These are phyloP conservation scores for Pyrocoelia pectoralis DNA, from an alignment of 2,888 invertebrate genomes.

Conservation along the genomic window DNA sequence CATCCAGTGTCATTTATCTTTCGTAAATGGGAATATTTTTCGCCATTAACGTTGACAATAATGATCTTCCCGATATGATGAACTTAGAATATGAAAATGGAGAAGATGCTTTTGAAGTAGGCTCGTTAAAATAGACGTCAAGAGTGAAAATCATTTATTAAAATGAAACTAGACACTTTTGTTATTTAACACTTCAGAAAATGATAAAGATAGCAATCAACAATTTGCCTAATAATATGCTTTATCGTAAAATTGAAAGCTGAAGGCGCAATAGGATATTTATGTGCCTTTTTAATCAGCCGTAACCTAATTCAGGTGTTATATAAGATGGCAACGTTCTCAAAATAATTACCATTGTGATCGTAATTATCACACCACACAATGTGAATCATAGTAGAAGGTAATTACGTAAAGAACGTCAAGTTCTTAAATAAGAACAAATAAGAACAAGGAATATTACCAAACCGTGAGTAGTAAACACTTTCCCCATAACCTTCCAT, in stretches of 20 bases:
- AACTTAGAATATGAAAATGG: conserved; percentile 23
- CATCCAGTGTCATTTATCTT: conserved; percentile 33
- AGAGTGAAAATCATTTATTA: conserved; percentile 21
- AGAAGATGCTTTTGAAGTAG: conserved; percentile 23
- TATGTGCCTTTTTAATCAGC: background rate
- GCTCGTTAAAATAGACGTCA: conserved; percentile 20
- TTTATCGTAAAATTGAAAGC: background rate
- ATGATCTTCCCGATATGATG: conserved; percentile 28
- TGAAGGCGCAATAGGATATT: background rate
- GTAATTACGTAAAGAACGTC: too few species aligned
- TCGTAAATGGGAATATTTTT: conserved; percentile 32
- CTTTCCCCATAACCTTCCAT: too few species aligned
- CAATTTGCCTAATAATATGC: conserved; percentile 4
- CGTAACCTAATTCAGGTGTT: too few species aligned
- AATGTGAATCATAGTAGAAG: too few species aligned
- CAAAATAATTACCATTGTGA: too few species aligned
- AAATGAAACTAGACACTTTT: conserved; percentile 12
- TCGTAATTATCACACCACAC: too few species aligned
- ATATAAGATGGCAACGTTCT: too few species aligned
- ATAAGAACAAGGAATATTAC: too few species aligned
- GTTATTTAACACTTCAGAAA: conserved; percentile 8
- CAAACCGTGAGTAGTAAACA: too few species aligned
- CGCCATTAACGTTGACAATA: conserved; percentile 34
- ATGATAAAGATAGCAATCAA: conserved; percentile 3
- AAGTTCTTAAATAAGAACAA: too few species aligned